Percentiles rank a stretch among this genome's conserved stretches.
These are phyloP conservation scores for Acanthisitta chloris DNA, from an alignment of 2,113 vertebrate genomes.

Conservation along the genomic window DNA sequence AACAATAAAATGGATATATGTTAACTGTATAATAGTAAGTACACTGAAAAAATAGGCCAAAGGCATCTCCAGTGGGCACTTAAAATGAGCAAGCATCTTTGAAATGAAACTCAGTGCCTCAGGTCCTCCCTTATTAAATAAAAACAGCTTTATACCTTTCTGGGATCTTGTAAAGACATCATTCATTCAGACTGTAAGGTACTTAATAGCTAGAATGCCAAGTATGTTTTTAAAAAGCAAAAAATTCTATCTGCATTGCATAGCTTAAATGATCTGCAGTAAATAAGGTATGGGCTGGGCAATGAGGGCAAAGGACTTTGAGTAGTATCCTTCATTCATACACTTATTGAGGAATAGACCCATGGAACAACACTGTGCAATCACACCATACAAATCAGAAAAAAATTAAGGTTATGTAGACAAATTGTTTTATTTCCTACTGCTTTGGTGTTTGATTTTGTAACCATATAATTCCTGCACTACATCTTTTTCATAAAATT, in stretches of 20 bases:
- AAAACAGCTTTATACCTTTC: background rate
- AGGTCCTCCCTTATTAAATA: background rate
- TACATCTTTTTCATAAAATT: background rate
- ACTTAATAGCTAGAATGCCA: background rate
- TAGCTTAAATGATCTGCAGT: background rate
- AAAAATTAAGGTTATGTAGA: background rate
- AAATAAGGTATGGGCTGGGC: background rate
- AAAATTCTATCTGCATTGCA: background rate
- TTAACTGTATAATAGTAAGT: background rate
- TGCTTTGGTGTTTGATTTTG: background rate
- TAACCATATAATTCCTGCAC: background rate
- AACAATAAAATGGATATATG: background rate
- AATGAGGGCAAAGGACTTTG: background rate
- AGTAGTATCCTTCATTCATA: background rate
- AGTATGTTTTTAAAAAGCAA: background rate
- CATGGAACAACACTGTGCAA: background rate
- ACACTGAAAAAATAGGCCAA: background rate
- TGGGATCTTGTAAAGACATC: background rate
- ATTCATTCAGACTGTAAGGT: background rate
- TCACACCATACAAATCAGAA: background rate
- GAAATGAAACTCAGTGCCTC: background rate
- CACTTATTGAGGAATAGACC: background rate
- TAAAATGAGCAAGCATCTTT: background rate
- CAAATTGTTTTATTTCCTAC: background rate
- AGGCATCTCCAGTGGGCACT: background rate